phyloP scores from a whole-genome alignment of 2,888 invertebrate genomes.

The Ligdia adustata region DNA sequence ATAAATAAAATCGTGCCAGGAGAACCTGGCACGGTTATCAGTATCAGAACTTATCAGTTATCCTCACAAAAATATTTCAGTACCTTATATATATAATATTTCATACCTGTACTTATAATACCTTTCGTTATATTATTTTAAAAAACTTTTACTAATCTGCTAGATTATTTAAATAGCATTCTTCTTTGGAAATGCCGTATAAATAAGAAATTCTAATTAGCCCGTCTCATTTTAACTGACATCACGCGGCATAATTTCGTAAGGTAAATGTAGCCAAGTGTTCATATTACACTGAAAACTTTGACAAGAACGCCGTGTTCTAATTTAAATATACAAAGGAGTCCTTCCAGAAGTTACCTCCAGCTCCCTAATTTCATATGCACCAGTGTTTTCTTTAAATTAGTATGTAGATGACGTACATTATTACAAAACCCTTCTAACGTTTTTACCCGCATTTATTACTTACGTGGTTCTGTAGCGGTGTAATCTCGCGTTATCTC shows the following conservation, averaged over 20 bases:
- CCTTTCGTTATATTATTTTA: too few relatives aligned
- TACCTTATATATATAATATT: too few relatives aligned
- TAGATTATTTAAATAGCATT: too few relatives aligned
- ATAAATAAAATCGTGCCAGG: too few relatives aligned
- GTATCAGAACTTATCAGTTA: too few relatives aligned
- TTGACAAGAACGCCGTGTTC: conserved; percentile 15
- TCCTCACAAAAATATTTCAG: too few relatives aligned
- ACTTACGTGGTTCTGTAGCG: conserved; percentile 29
- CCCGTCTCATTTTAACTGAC: neutral
- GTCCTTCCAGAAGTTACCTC: conserved; percentile 25
- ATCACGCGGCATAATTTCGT: neutral
- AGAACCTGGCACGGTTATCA: too few relatives aligned
- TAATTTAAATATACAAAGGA: conserved; percentile 22
- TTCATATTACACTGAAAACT: conserved; percentile 3
- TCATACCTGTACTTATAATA: too few relatives aligned
- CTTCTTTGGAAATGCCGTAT: neutral
- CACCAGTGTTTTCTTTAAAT: conserved; percentile 38
- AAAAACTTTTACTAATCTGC: too few relatives aligned
- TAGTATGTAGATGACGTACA: conserved; percentile 35
- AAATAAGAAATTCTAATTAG: conserved; percentile 5
- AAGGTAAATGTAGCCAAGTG: conserved; percentile 5
- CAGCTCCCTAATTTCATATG: conserved; percentile 44
- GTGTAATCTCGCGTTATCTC: conserved; percentile 25
- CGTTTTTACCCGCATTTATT: conserved; percentile 34
- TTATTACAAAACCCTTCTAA: conserved; percentile 21